These are phyloP conservation scores for Pelusios castaneus DNA, from an alignment of 2,113 vertebrate species.

Conservation along the genomic window DNA sequence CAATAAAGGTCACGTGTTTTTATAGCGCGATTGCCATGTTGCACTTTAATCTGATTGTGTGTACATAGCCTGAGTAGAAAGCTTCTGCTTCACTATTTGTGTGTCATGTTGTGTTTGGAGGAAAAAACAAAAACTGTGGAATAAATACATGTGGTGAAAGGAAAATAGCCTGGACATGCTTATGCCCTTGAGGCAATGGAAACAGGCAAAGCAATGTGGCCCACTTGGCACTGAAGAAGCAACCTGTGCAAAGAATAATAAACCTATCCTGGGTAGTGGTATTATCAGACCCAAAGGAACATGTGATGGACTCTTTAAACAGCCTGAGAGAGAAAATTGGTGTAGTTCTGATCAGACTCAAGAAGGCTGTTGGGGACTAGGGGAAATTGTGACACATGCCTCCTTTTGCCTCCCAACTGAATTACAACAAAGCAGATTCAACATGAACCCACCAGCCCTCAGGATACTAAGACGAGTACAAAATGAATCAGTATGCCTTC, in stretches of 20 bases:
- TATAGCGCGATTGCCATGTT: too few species aligned
- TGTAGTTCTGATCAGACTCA: not conserved
- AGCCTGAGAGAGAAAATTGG: not conserved
- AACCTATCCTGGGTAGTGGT: not conserved
- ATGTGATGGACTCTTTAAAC: not conserved
- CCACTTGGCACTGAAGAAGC: not conserved
- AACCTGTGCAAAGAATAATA: not conserved
- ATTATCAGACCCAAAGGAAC: not conserved
- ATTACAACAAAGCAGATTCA: not conserved
- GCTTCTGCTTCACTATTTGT: not conserved
- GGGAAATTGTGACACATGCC: not conserved
- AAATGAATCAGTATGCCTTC: not conserved
- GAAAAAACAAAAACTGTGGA: not conserved
- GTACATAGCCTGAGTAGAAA: too few species aligned
- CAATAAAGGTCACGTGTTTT: too few species aligned
- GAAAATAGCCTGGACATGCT: too few species aligned
- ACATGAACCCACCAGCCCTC: not conserved
- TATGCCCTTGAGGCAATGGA: not conserved
- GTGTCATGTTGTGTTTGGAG: not conserved
- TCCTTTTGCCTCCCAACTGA: not conserved
- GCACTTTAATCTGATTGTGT: too few species aligned
- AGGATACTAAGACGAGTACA: not conserved
- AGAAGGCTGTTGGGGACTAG: not conserved
- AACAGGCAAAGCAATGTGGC: not conserved
- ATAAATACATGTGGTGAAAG: not conserved